Percentiles rank a stretch among this genome's conserved stretches.
phyloP scores from a whole-genome alignment of 2,113 vertebrate species.

The Myiagra hebetior region DNA sequence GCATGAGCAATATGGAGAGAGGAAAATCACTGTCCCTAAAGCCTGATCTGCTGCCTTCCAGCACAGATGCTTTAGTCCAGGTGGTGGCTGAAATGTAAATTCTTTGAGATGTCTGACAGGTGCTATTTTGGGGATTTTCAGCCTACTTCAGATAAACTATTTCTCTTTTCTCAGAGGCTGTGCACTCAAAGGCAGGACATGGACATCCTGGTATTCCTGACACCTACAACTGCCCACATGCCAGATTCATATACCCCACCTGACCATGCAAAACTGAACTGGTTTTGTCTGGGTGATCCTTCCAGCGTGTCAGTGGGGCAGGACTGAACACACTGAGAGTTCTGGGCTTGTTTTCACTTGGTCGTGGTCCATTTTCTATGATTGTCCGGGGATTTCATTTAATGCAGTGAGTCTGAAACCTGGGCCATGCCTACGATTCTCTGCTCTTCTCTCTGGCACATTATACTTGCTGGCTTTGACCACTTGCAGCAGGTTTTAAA shows the following conservation, averaged over 20 bases:
- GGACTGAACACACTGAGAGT: background rate
- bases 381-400: background rate
- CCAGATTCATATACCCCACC: too few relatives aligned
- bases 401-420: background rate
- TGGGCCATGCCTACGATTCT: fast-evolving
- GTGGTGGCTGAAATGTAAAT: background rate
- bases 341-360: background rate
- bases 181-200: background rate
- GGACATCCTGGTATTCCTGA: background rate
- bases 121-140: background rate
- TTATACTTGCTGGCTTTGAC: background rate
- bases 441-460: background rate
- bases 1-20: background rate
- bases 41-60: background rate
- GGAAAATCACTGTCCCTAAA: background rate
- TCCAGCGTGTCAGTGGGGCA: background rate
- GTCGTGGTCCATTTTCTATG: background rate
- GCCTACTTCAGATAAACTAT: background rate
- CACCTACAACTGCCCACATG: background rate
- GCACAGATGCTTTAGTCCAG: background rate
- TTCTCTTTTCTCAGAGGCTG: background rate
- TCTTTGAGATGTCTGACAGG: background rate
- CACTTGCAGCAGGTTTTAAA: background rate
- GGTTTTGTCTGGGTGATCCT: background rate
- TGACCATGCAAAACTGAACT: background rate